A percentile compares a stretch with the other conserved stretches of the same genome.
Conservation (phyloP, 1,140 invertebrate species). For the Gyrodactylus bullatarudis region DNA sequence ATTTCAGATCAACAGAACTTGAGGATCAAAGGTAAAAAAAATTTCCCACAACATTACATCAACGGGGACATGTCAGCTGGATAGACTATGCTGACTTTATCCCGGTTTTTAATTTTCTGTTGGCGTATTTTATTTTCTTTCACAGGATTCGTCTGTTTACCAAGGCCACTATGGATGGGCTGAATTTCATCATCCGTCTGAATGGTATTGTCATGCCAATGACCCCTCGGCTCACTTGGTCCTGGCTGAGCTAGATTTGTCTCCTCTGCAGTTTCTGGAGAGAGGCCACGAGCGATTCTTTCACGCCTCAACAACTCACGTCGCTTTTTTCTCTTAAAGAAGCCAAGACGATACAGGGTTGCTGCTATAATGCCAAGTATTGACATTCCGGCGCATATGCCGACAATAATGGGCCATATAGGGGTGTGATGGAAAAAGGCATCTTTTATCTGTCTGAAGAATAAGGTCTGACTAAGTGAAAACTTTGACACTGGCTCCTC, state of each 20-base stretch:
- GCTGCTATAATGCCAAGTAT: neutral
- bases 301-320: neutral
- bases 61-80: no score
- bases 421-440: neutral
- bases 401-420: conserved; percentile 2
- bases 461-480: neutral
- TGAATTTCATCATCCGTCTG: neutral
- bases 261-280: neutral
- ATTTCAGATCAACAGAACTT: no score
- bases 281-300: neutral
- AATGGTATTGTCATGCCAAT: no score
- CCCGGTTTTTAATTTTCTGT: no score
- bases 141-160: no score
- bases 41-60: no score
- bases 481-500: no score
- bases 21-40: no score
- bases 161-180: no score
- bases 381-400: neutral
- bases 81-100: no score
- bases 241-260: neutral
- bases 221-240: neutral
- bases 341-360: neutral
- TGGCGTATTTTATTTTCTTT: neutral
- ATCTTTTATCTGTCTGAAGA: neutral
- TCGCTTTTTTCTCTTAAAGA: conserved; percentile 1